phyloP scores from a whole-genome alignment of 2,797 vertebrate genomes.

The Coregonus sp. region DNA sequence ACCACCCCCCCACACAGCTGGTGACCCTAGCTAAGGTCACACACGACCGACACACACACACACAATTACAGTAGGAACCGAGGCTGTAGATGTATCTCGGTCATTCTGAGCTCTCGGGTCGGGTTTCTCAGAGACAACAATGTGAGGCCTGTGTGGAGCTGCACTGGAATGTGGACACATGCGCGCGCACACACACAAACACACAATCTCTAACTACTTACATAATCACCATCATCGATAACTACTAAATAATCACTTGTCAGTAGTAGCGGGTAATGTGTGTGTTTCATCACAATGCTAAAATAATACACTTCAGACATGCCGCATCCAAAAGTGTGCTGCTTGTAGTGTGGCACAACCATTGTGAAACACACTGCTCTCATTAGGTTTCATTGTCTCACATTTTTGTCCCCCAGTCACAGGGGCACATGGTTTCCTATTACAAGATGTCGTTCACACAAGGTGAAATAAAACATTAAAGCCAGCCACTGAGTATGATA shows the following conservation, averaged over 20 bases:
- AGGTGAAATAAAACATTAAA: slow-evolving; percentile 67
- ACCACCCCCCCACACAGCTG: background rate
- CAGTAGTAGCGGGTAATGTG: slow-evolving; percentile 11
- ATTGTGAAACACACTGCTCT: slow-evolving; percentile 15
- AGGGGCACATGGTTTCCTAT: slow-evolving; percentile 31
- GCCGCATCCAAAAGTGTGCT: slow-evolving; percentile 51
- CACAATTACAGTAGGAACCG: background rate
- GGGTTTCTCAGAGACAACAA: background rate
- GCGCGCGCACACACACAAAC: slow-evolving; percentile 12
- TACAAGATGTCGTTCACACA: slow-evolving; percentile 38
- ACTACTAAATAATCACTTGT: slow-evolving; percentile 11
- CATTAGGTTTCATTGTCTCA: slow-evolving; percentile 41
- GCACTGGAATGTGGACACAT: slow-evolving; percentile 12
- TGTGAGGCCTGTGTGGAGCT: background rate
- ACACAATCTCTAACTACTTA: slow-evolving; percentile 13
- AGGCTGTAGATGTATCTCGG: background rate
- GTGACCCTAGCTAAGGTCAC: background rate
- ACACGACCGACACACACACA: background rate
- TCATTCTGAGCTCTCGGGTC: background rate
- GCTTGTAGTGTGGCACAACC: background rate
- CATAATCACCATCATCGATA: slow-evolving; percentile 42
- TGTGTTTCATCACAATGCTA: slow-evolving; percentile 19
- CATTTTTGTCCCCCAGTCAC: background rate
- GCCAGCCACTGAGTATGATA: slow-evolving; percentile 42
- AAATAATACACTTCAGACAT: slow-evolving; percentile 14